Evolutionary conservation across 1,140 invertebrate species (phyloP), one percentile per base, ranked within the genome.

Genomic region (Anastrepha ludens): DNA sequence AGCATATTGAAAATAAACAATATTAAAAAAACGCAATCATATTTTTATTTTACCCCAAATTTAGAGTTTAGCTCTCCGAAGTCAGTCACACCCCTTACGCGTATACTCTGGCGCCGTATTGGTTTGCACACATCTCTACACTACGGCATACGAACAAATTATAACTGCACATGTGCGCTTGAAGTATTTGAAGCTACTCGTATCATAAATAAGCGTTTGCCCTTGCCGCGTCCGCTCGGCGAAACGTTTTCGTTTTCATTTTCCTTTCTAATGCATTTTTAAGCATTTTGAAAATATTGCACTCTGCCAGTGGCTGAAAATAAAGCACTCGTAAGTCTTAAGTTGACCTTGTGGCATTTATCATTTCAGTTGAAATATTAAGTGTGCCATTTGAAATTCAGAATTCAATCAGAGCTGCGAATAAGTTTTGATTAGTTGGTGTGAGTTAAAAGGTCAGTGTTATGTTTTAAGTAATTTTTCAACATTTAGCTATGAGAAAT

Each of bases 201-300:
- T 29, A 29, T 29, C 29, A 1, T 20, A 64, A 64, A 64, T 64
- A 64, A 20, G n/a, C 62, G 6, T 64, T 64, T 64, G 62, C 15
- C 20, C n/a, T 64, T 64, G 17, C 20, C 62, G 20, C 62, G n/a
- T n/a, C 62, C 62, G n/a, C 62, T 64, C 20, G 7, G 20, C 9
- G 62, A 0, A 4, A 64, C 20, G 20, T 64, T 64, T 29, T 29
- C 29, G 29, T 29, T 29, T 64, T 64, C 62, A 64, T 64, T 64
- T 64, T 64, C 62, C n/a, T 64, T 64, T 64, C 20, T 64, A 64
- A 64, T 64, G 20, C 62, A 64, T 64, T 8, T 64, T 64, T 64
- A 64, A 64, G n/a, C 62, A 8, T 8, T 64, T 29, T 20, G 62
- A 2, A 64, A 64, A 64, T 64, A 64, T 64, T 20, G 9, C 9